phyloP scores from a whole-genome alignment of 2,113 vertebrate genomes.

The Pagrus major region DNA sequence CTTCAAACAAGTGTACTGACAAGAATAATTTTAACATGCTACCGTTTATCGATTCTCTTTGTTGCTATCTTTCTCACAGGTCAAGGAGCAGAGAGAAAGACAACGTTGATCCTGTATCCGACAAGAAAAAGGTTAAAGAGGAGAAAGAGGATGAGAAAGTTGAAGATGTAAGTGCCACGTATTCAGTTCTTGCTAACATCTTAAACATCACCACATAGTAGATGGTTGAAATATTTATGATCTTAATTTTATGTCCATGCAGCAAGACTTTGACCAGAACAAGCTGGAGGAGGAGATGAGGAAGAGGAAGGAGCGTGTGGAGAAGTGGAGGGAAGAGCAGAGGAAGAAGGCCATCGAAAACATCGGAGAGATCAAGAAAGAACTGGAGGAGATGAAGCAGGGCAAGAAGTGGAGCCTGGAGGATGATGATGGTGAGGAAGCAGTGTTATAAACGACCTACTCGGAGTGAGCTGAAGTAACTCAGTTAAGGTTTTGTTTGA shows the following conservation, averaged over 20 bases:
- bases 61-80: conserved; percentile 60
- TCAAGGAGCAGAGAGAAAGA: conserved; percentile 95
- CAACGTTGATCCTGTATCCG: conserved; percentile 86
- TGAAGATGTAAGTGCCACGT: conserved; percentile 87
- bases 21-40: neutral
- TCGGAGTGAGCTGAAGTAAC: neutral
- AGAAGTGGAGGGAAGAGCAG: conserved; percentile 98
- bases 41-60: conserved; percentile 30
- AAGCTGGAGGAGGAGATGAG: conserved; percentile 99
- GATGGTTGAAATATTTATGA: neutral
- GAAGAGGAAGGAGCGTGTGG: conserved; percentile 97
- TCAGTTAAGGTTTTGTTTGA: neutral
- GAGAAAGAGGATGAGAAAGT: conserved; percentile 97
- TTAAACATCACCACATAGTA: neutral
- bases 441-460: neutral
- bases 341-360: conserved; percentile 98
- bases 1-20: too few species aligned
- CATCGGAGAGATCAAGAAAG: conserved; percentile 97
- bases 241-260: neutral
- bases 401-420: conserved; percentile 99
- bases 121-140: conserved; percentile 97
- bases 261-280: conserved; percentile 98
- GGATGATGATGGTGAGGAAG: conserved; percentile 93
- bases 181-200: neutral
- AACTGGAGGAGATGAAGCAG: conserved; percentile 98